phyloP scores from a whole-genome alignment of 92 coral and sea anemone genomes.

The Paramuricea clavata region DNA sequence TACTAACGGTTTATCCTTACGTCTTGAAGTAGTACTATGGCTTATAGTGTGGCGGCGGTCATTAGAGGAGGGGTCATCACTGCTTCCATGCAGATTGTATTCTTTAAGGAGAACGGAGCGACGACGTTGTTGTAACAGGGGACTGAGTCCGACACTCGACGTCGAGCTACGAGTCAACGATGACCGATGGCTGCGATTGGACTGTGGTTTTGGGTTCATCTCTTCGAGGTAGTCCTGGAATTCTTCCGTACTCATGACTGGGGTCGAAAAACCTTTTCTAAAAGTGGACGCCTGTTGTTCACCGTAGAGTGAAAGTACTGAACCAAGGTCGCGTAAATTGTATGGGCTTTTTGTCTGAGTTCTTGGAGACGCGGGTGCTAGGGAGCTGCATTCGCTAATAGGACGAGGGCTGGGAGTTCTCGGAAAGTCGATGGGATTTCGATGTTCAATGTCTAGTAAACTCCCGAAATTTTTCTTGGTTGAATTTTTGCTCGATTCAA shows the following conservation, averaged over 20 bases:
- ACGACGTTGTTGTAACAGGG: not conserved
- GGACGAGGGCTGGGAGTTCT: not conserved
- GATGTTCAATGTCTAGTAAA: not conserved
- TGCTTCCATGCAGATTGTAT: not conserved
- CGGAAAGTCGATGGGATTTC: not conserved
- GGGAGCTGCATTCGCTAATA: not conserved
- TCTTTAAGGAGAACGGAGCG: not conserved
- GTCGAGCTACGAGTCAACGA: not conserved
- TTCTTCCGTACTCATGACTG: not conserved
- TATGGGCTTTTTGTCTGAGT: not conserved
- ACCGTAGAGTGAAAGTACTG: slow-evolving; percentile 24
- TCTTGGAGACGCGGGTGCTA: not conserved
- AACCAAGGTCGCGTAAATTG: slow-evolving; percentile 12
- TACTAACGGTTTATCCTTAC: not conserved
- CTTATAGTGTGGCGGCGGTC: not conserved
- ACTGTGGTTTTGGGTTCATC: not conserved
- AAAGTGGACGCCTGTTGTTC: slow-evolving; percentile 13
- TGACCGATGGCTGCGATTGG: not conserved
- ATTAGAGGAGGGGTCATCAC: not conserved
- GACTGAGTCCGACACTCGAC: not conserved
- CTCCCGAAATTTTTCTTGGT: not conserved
- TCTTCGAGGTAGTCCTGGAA: slow-evolving; percentile 8
- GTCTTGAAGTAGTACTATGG: not conserved
- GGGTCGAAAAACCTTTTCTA: slow-evolving; percentile 28
- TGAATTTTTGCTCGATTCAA: not conserved